These are phyloP conservation scores for Melanargia galathea DNA, from an alignment of 2,888 invertebrate species.

Conservation along the genomic window DNA sequence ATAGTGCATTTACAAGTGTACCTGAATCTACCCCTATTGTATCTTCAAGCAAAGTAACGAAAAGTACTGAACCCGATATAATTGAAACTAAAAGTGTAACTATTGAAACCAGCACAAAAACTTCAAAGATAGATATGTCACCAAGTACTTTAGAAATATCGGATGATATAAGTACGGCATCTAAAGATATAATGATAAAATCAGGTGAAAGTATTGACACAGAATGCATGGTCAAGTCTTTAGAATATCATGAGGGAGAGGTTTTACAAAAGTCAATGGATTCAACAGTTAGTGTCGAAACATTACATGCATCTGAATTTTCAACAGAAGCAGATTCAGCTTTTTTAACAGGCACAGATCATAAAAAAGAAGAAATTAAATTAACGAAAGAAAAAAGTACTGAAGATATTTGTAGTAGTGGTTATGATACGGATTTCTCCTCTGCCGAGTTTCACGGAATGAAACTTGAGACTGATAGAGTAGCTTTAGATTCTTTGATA, in stretches of 20 bases:
- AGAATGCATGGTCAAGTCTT: slow-evolving; percentile 77
- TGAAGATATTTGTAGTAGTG: slow-evolving; percentile 87
- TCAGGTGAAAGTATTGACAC: slow-evolving; percentile 79
- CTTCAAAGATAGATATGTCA: slow-evolving; percentile 67
- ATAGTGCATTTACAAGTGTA: slow-evolving; percentile 18
- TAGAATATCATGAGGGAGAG: slow-evolving; percentile 79
- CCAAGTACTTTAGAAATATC: slow-evolving; percentile 68
- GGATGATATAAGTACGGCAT: slow-evolving; percentile 69
- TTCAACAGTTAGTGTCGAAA: slow-evolving; percentile 78
- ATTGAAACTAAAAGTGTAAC: slow-evolving; percentile 57
- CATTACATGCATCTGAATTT: slow-evolving; percentile 77
- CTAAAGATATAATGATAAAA: slow-evolving; percentile 78
- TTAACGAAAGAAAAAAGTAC: slow-evolving; percentile 76
- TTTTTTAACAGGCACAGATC: slow-evolving; percentile 73
- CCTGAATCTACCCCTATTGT: slow-evolving; percentile 43
- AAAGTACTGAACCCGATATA: slow-evolving; percentile 56
- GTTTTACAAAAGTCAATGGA: slow-evolving; percentile 78
- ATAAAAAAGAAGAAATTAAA: slow-evolving; percentile 72
- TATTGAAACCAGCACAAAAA: slow-evolving; percentile 54
- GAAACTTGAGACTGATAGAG: slow-evolving; percentile 79
- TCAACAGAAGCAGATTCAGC: slow-evolving; percentile 79
- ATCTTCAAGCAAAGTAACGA: slow-evolving; percentile 51
- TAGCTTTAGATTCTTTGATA: slow-evolving; percentile 77
- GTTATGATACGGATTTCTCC: slow-evolving; percentile 84
- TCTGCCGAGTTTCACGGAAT: slow-evolving; percentile 83